Percentiles rank a stretch among this genome's conserved stretches.
These are phyloP conservation scores for Drosophila nigrodunni DNA, from an alignment of 1,140 invertebrate species.

Conservation along the genomic window DNA sequence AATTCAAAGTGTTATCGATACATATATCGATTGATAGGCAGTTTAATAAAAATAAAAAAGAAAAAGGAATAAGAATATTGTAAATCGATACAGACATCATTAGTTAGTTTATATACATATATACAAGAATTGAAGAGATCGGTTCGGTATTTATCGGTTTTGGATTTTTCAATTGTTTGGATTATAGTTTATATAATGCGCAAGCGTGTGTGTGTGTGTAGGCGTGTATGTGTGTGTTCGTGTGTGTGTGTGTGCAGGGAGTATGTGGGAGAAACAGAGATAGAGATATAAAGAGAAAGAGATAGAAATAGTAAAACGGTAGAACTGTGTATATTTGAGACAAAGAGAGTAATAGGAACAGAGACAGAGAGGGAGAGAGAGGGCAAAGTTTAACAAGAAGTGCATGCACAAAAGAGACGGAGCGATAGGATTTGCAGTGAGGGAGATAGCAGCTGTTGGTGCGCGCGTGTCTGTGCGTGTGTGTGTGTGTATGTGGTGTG, in stretches of 20 bases:
- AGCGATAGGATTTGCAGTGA: background rate
- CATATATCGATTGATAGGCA: background rate
- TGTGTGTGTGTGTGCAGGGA: conserved; percentile 32
- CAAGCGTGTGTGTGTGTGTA: conserved; percentile 44
- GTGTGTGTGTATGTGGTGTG: conserved; percentile 39
- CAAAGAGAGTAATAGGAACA: background rate
- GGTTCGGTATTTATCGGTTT: conserved; percentile 23
- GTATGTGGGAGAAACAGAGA: conserved; percentile 40
- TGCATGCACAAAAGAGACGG: conserved; percentile 14
- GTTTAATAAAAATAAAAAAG: conserved; percentile 1
- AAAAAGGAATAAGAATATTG: conserved; percentile 28
- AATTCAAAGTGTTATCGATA: conserved; percentile 1
- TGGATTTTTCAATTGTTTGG: background rate
- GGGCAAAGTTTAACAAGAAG: conserved; percentile 2
- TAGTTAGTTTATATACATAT: conserved; percentile 35
- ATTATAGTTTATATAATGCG: conserved; percentile 41
- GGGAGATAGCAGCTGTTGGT: background rate
- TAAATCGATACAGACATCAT: conserved; percentile 30
- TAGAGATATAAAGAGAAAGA: conserved; percentile 27
- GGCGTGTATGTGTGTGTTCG: conserved; percentile 36
- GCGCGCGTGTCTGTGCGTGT: conserved; percentile 21
- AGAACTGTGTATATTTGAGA: conserved; percentile 28
- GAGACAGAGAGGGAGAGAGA: conserved; percentile 5
- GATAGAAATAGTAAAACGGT: conserved; percentile 32
- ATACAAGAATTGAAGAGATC: conserved; percentile 27